phyloP scores from a whole-genome alignment of 2,797 vertebrate genomes.

The Meda fulgida region DNA sequence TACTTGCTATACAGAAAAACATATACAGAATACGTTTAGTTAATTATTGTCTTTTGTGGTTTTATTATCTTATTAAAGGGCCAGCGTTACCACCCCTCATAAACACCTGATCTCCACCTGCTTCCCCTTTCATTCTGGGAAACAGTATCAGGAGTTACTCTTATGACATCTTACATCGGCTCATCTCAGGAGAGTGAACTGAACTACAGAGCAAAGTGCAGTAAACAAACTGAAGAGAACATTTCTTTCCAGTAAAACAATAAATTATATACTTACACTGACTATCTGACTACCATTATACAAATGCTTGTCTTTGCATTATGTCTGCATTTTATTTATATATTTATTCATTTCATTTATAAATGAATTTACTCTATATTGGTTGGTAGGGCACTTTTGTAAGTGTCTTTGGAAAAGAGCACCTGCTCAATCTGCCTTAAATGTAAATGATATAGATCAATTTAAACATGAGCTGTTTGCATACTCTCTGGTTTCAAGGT shows the following conservation, averaged over 20 bases:
- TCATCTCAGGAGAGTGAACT: neutral
- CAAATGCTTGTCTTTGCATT: no score
- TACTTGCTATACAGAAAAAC: neutral
- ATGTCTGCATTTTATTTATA: no score
- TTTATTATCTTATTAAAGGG: neutral
- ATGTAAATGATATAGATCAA: neutral
- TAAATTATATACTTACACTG: neutral
- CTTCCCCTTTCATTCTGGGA: neutral
- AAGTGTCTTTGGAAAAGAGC: no score
- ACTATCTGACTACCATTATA: no score
- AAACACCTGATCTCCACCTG: no score
- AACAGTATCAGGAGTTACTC: neutral
- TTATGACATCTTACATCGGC: neutral
- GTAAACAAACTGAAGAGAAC: neutral
- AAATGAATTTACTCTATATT: no score
- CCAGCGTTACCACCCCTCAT: neutral
- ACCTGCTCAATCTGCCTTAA: no score
- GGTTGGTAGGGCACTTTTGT: no score
- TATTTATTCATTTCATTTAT: no score
- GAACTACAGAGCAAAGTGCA: neutral
- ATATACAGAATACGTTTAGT: neutral
- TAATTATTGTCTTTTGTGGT: neutral
- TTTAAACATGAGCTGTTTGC: conserved; percentile 4
- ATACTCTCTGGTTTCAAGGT: neutral
- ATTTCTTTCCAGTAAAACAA: neutral